Conservation (phyloP, 2,888 invertebrate genomes). For the Linnaemya vulpina region DNA sequence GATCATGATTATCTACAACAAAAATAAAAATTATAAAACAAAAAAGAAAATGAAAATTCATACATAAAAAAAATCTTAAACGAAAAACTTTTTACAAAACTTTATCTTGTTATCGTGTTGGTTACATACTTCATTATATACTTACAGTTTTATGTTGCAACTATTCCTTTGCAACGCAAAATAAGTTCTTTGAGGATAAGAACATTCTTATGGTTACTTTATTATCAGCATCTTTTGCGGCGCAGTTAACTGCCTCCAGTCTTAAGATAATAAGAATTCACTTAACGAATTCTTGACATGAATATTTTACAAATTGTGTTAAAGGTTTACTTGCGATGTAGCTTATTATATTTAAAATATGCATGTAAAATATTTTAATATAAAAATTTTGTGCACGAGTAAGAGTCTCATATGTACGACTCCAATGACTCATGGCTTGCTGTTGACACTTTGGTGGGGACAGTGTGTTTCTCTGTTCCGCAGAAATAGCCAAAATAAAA, state of each 20-base stretch:
- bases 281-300: conserved; percentile 69
- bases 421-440: background rate
- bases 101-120: conserved; percentile 44
- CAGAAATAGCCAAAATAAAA: too few relatives aligned
- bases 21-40: background rate
- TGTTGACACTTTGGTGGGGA: background rate
- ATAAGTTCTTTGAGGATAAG: conserved; percentile 37
- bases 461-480: background rate
- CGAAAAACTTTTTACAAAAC: conserved; percentile 15
- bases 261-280: conserved; percentile 64
- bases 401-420: too few relatives aligned
- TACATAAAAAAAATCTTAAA: background rate
- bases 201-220: conserved; percentile 26
- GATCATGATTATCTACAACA: conserved; percentile 65
- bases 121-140: background rate
- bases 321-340: conserved; percentile 27
- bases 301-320: conserved; percentile 70
- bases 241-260: conserved; percentile 44
- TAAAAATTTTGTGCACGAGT: background rate
- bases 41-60: too few relatives aligned
- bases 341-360: too few relatives aligned
- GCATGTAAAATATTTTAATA: conserved; percentile 21
- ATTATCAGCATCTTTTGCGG: conserved; percentile 38
- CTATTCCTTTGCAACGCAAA: conserved; percentile 8
- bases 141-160: conserved; percentile 26